Base-by-base conservation (phyloP, 2,797 vertebrate species). In the Sebastes oblongus region DNA sequence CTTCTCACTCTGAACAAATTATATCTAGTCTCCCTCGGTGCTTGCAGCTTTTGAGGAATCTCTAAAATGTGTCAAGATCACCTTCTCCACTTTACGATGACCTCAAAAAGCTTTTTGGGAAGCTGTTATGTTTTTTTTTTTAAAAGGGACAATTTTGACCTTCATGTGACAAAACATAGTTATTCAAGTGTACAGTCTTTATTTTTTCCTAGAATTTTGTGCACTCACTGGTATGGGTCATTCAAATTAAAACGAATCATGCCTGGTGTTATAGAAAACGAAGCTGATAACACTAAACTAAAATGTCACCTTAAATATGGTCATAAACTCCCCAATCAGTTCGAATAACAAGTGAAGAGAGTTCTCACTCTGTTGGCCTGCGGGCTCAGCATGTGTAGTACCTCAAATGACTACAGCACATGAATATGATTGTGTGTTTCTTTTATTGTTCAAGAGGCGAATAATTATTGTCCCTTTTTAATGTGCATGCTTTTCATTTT, bases 51-150 rank as follows among this genome's bases (percentile, higher is more conserved):
- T 78, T 75, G 77, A 87, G 18, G 66, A 80, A 79, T 80, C 81
- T 79, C 55, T 74, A 74, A 85, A 92, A 88, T 78, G 67, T 87
- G 85, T 90, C 82, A 88, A 71, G 73, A 87, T 86, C 78, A 90
- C 77, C 71, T 76, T 83, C 29, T 55, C 39, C 72, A 73, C 77
- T 91, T 86, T 54, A 64, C 8, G 0, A 9, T 86, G 81, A 90
- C 88, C 88, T 92, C 75, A 70, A 83, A 91, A 84, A 74, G 71
- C 78, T 83, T 89, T 86, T 83, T 55, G 36, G 56, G n/a, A 71
- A 70, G 65, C 50, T 67, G 50, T 71, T 75, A 60, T 68, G n/a
- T 72, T 39, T 29, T 29, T 61, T 52, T 25, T 36, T n/a, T 29
- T n/a, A 2, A 4, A 58, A 66, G 36, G 16, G 71, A 74, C 30